Percentiles rank a stretch among this genome's conserved stretches.
Evolutionary conservation across 64 coral and sea anemone species (phyloP).

Genomic region (Anthopleura sola): DNA sequence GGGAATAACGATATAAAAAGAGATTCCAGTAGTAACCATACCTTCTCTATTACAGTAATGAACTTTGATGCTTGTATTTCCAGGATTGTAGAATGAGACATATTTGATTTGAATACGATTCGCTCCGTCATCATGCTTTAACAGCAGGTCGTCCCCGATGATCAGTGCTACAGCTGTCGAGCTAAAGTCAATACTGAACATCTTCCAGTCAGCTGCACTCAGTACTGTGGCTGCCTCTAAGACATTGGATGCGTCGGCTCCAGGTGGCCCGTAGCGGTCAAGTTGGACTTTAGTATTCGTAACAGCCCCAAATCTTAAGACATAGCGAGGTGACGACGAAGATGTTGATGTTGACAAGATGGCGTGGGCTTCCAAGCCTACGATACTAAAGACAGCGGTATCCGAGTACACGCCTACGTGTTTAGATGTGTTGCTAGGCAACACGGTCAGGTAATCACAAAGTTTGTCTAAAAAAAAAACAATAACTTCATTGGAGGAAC

Average conservation of each 20-base stretch:
- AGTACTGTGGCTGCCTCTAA: background rate
- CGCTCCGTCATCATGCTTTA: background rate
- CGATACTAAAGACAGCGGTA: background rate
- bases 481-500: background rate
- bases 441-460: background rate
- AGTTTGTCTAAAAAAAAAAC: background rate
- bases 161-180: background rate
- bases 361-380: background rate
- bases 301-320: background rate
- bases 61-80: background rate
- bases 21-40: no score
- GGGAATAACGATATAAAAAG: no score
- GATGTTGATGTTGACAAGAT: background rate
- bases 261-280: conserved; percentile 1
- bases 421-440: background rate
- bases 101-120: background rate
- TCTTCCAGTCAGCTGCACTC: background rate
- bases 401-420: conserved; percentile 6
- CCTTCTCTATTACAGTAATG: conserved; percentile 11
- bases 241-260: background rate
- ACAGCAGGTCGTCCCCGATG: background rate
- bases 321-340: background rate
- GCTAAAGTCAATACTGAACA: conserved; percentile 12
- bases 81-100: conserved; percentile 5
- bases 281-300: background rate